Evolutionary conservation across 2,797 vertebrate genomes (phyloP).

Genomic region (Parauchenoglanis punctatus): DNA sequence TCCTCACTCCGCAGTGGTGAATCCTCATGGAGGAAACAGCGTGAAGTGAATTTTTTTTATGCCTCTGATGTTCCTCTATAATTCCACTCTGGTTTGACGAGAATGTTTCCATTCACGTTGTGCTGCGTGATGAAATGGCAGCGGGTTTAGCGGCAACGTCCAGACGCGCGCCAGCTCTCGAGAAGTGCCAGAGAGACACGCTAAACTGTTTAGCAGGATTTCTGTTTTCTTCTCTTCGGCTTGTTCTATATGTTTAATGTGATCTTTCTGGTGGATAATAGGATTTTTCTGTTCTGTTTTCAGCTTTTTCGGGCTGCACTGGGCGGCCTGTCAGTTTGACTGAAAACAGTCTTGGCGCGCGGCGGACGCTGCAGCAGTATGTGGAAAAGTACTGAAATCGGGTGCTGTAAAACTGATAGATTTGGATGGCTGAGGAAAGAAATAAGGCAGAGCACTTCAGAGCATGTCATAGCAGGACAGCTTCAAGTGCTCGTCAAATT

Average conservation of each 20-base stretch:
- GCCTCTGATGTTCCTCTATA: constrained; percentile 41
- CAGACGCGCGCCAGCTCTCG: constrained; percentile 34
- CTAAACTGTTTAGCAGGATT: constrained; percentile 38
- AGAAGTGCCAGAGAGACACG: constrained; percentile 26
- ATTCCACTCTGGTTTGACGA: constrained; percentile 47
- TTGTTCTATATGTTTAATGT: constrained; percentile 25
- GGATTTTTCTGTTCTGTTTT: constrained; percentile 59
- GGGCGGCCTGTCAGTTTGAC: constrained; percentile 37
- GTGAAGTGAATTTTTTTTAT: constrained; percentile 39
- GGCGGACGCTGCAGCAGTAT: not conserved
- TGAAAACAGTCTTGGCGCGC: constrained; percentile 28
- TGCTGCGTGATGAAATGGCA: constrained; percentile 38
- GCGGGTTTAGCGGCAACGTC: constrained; percentile 27
- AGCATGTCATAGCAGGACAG: not conserved
- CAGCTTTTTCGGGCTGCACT: constrained; percentile 17
- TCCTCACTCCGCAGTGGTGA: not conserved
- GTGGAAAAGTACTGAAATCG: constrained; percentile 36
- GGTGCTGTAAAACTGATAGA: constrained; percentile 8
- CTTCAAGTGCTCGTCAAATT: not conserved
- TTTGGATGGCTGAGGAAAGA: constrained; percentile 12
- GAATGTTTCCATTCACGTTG: constrained; percentile 52
- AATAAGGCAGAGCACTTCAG: constrained; percentile 17
- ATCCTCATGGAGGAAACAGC: constrained; percentile 41
- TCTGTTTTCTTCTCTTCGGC: not conserved
- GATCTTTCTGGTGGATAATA: constrained; percentile 25